phyloP scores from a whole-genome alignment of 2,888 invertebrate species.

The Parnassius mnemosyne region DNA sequence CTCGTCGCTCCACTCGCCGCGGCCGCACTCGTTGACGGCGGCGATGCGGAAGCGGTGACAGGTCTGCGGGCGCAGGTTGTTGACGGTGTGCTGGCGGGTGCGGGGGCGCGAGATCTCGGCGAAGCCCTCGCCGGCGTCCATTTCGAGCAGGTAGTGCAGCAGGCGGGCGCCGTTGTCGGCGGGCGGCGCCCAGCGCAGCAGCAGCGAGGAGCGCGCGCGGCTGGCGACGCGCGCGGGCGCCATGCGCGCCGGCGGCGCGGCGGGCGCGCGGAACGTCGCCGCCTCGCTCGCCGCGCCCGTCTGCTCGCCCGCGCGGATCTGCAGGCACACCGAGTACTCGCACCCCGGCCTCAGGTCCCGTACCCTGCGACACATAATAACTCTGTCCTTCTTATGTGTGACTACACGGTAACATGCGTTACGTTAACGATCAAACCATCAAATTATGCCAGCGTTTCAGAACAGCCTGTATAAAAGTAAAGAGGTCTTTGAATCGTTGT shows the following conservation, averaged over 20 bases:
- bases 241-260: slow-evolving; percentile 89
- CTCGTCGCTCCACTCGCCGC: slow-evolving; percentile 86
- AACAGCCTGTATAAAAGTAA: too few species aligned
- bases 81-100: slow-evolving; percentile 87
- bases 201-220: slow-evolving; percentile 85
- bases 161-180: slow-evolving; percentile 91
- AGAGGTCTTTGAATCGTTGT: too few species aligned
- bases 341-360: slow-evolving; percentile 93
- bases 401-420: background rate
- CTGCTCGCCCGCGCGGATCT: slow-evolving; percentile 87
- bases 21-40: slow-evolving; percentile 90
- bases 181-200: slow-evolving; percentile 86
- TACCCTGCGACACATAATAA: slow-evolving; percentile 64
- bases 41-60: slow-evolving; percentile 90
- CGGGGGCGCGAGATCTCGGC: slow-evolving; percentile 86
- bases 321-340: slow-evolving; percentile 90
- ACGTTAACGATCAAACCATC: too few species aligned
- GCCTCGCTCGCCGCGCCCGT: slow-evolving; percentile 89
- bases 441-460: too few species aligned
- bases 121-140: slow-evolving; percentile 87
- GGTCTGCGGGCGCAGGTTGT: slow-evolving; percentile 88
- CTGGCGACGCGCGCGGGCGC: slow-evolving; percentile 86
- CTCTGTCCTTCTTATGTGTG: too few species aligned
- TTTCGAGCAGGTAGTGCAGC: slow-evolving; percentile 87
- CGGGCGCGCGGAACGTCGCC: slow-evolving; percentile 88